Conservation (phyloP, 2,888 invertebrate species). For the Plebejus melissa region DNA sequence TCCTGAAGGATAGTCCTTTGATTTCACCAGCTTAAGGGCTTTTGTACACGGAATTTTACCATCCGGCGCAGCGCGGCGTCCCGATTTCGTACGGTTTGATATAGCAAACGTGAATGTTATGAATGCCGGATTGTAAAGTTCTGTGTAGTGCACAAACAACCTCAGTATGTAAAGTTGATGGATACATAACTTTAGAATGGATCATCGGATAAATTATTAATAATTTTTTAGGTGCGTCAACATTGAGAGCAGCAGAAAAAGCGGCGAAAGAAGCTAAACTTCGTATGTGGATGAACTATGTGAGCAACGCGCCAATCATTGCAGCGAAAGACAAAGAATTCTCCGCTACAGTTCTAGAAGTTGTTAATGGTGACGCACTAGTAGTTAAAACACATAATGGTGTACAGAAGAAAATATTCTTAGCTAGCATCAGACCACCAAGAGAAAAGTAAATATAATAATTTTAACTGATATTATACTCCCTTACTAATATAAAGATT, state of each 20-base stretch:
- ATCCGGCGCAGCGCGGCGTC: no score
- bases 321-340: constrained; percentile 90
- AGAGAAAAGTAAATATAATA: constrained; percentile 80
- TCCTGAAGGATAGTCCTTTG: neutral
- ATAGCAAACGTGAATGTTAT: no score
- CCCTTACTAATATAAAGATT: neutral
- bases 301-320: constrained; percentile 84
- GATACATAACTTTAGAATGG: neutral
- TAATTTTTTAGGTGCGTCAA: constrained; percentile 81
- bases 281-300: constrained; percentile 95
- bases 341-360: constrained; percentile 90
- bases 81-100: no score
- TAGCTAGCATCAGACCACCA: constrained; percentile 97
- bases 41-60: no score
- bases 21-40: no score
- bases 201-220: neutral
- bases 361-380: constrained; percentile 96
- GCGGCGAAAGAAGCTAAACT: constrained; percentile 91
- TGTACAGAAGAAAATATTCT: constrained; percentile 92
- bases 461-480: neutral
- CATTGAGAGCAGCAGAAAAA: constrained; percentile 90
- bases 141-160: no score
- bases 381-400: constrained; percentile 90
- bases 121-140: no score
- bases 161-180: no score